phyloP scores from a whole-genome alignment of 2,797 vertebrate genomes.

The Sebastes ruberrimus region DNA sequence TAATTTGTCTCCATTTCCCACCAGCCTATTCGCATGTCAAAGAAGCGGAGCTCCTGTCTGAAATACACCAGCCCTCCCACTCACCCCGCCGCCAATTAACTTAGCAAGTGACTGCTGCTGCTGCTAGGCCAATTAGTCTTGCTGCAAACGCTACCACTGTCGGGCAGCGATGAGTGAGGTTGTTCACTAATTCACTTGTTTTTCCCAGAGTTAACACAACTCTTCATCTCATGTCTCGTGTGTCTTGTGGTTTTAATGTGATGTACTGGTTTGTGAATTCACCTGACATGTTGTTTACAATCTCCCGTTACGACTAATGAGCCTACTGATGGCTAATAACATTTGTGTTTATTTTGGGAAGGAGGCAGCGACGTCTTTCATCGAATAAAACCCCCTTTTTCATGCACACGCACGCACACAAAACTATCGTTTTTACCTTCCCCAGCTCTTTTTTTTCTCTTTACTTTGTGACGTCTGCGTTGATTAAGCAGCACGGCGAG shows the following conservation, averaged over 20 bases:
- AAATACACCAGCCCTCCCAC: conserved; percentile 40
- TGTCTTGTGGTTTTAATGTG: neutral
- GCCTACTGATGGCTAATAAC: conserved; percentile 51
- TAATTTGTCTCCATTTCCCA: conserved; percentile 52
- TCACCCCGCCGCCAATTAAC: conserved; percentile 25
- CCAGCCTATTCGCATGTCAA: conserved; percentile 36
- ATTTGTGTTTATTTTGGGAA: conserved; percentile 54
- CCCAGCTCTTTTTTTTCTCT: neutral
- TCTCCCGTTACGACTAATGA: conserved; percentile 37
- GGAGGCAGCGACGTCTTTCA: conserved; percentile 22
- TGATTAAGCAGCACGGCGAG: conserved; percentile 61
- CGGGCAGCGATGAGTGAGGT: neutral
- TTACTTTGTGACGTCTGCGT: conserved; percentile 38
- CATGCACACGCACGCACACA: neutral
- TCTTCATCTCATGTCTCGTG: neutral
- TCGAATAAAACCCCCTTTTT: neutral
- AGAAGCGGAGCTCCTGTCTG: neutral
- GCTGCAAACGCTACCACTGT: neutral
- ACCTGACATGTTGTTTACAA: conserved; percentile 36
- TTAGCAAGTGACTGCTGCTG: conserved; percentile 9
- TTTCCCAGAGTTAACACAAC: neutral
- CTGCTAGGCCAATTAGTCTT: conserved; percentile 31
- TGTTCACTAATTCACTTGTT: neutral
- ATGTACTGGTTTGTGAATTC: conserved; percentile 21
- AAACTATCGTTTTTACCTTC: conserved; percentile 3